phyloP scores from a whole-genome alignment of 2,113 vertebrate species.

The Neolamprologus kungweensis region DNA sequence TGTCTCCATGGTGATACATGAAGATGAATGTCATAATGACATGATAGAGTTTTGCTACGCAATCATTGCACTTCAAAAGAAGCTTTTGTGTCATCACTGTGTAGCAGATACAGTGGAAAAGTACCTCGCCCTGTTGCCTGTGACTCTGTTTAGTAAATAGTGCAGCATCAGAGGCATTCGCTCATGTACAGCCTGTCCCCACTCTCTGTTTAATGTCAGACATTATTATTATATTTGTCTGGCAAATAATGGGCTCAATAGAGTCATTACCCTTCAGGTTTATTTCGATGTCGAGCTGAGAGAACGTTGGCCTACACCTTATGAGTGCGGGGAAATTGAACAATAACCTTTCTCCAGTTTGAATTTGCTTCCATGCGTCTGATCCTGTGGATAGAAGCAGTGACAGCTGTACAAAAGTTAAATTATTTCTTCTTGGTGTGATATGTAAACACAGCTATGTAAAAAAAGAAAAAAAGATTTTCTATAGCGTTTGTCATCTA shows the following conservation, averaged over 20 bases:
- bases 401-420: neutral
- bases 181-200: neutral
- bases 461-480: neutral
- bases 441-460: neutral
- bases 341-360: neutral
- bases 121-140: neutral
- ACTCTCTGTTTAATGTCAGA: neutral
- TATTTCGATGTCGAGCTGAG: neutral
- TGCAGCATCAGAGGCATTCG: neutral
- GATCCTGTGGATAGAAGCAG: neutral
- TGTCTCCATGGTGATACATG: neutral
- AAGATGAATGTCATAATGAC: neutral
- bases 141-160: slow-evolving; percentile 42
- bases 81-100: neutral
- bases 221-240: neutral
- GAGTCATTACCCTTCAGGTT: neutral
- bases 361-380: neutral
- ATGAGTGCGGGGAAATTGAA: neutral
- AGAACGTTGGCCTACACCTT: neutral
- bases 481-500: neutral
- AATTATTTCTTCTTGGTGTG: neutral
- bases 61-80: neutral
- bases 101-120: slow-evolving; percentile 11
- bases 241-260: neutral
- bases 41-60: neutral